phyloP scores from a whole-genome alignment of 2,113 vertebrate species.

The Dasyornis broadbenti region DNA sequence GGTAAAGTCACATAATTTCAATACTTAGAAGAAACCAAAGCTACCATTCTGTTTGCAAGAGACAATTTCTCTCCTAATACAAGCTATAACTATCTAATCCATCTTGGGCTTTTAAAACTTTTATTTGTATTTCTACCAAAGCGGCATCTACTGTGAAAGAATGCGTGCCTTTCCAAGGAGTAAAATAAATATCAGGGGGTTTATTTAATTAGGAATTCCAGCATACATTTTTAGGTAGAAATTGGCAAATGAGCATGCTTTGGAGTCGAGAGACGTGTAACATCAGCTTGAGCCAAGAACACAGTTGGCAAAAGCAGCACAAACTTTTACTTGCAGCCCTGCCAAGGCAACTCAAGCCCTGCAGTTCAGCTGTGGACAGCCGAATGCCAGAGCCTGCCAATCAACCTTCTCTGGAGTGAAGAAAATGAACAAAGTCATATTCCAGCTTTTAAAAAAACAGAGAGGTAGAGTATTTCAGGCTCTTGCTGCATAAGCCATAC shows the following conservation, averaged over 20 bases:
- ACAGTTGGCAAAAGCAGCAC: conserved; percentile 8
- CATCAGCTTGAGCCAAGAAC: conserved; percentile 44
- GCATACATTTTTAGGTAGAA: conserved; percentile 25
- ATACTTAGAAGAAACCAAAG: not conserved
- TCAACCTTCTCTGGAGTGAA: not conserved
- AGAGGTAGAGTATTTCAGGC: not conserved
- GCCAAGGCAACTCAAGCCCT: conserved; percentile 26
- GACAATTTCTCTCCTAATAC: not conserved
- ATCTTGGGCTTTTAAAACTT: not conserved
- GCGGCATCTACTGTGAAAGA: not conserved
- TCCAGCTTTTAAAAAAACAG: not conserved
- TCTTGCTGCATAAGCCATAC: not conserved
- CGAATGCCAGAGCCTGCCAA: not conserved
- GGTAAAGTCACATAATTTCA: not conserved
- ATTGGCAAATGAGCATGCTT: conserved; percentile 1
- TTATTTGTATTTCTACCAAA: not conserved
- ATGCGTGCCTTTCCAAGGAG: not conserved
- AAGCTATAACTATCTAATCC: not conserved
- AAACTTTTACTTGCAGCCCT: not conserved
- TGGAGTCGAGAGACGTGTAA: not conserved
- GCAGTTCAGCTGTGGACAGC: conserved; percentile 5
- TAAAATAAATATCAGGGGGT: not conserved
- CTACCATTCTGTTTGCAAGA: not conserved
- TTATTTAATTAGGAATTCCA: conserved; percentile 54
- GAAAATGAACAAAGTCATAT: not conserved